Evolutionary conservation across 2,797 vertebrate species (phyloP), one percentile per base, ranked within the genome.

Genomic region (Anableps anableps): DNA sequence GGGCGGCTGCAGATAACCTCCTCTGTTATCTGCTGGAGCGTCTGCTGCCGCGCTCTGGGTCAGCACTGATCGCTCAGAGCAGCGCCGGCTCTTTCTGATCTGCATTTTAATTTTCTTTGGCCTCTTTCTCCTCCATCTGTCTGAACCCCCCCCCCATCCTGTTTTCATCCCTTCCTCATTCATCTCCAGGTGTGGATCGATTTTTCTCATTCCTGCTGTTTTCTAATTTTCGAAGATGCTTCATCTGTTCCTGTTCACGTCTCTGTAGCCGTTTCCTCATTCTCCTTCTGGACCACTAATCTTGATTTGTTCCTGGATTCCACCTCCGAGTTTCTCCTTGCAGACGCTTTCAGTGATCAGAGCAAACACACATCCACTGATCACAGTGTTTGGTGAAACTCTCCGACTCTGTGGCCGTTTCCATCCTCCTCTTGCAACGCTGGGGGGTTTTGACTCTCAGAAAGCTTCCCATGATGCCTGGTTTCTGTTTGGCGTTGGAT

Each of bases 31-130:
- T 11, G 7, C 48, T 23, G 70, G 80, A 80, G 74, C 81, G 74
- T 83, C 82, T 76, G 0, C 72, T 76, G 81, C 11, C 77, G 76
- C 74, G 77, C 21, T 72, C 34, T 90, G 83, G 66, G 82, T 71
- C 83, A 76, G 79, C 43, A 26, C 74, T 53, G n/a, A n/a, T n/a
- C n/a, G n/a, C 41, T n/a, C 55, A 43, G 64, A 41, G 66, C 38
- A 58, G 55, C 55, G 29, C 26, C n/a, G 11, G 14, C 11, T 1
- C 13, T 70, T 43, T 70, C 38, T 70, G 38, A 43, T 70, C 38
- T 43, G 66, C 38, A 45, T 70, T n/a, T 70, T 3, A 43, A 45
- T 45, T 68, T 43, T 70, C 23, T 16, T 6, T 31, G 1, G 26
- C 29, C 29, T 29, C 58, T 31, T 7, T 29, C n/a, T 70, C 7